Evolutionary conservation across 2,888 invertebrate species (phyloP), one percentile per base, ranked within the genome.

Genomic region (Cephus rjabovi): DNA sequence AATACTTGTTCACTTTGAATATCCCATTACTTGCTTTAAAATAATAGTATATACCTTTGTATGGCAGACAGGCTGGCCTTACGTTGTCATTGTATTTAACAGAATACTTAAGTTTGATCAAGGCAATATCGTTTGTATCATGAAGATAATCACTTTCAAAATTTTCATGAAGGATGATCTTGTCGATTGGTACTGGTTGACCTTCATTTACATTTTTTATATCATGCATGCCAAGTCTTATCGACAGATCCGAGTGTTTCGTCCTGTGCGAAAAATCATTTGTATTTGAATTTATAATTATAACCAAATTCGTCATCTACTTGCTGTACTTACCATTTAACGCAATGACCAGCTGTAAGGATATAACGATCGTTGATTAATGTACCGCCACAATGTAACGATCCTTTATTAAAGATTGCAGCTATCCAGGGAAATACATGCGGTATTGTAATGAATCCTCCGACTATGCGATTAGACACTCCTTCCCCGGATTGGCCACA

Each of bases 311-410:
- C 34, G 11, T 30, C 6, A 23, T 12, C 11, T 23, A 74, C 37
- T 30, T 37, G 12, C 23, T 12, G 1, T 69, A 84, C 83, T 80
- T 89, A 94, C 94, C 93, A 93, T 89, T 92, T 92, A 69, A 94
- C 92, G 86, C 94, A 94, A 87, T 94, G 94, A 12, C 94, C 94
- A 31, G 94, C 94, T 40, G 93, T 93, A 11, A 94, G 86, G 1
- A 94, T 88, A 82, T 94, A 94, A 73, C 88, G 92, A 78, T 92
- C 91, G n/a, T 93, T 94, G 76, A 94, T 92, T 23, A 94, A 85
- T 0, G 93, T 92, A 0, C 93, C 94, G 0, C 94, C 94, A 73
- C 94, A 94, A 79, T 93, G 93, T 88, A 93, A 90, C 1, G 87
- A 86, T 11, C 92, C 91, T 0, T 90, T 90, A 79, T 93, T 92